Evolutionary conservation across 2,888 invertebrate genomes (phyloP).

Genomic region (Nomada ferruginata): DNA sequence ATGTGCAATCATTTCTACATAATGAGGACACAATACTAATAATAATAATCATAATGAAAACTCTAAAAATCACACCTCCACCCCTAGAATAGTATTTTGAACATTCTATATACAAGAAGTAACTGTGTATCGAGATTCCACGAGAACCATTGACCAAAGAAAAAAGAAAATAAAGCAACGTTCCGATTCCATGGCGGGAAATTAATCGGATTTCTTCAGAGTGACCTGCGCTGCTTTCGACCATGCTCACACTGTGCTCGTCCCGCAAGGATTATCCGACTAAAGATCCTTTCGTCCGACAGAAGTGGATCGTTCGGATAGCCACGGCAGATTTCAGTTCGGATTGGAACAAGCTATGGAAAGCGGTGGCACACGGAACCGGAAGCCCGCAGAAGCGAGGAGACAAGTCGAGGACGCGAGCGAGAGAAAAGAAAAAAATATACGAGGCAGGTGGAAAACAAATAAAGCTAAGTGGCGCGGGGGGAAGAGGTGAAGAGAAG

Average conservation of each 20-base stretch:
- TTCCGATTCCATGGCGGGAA: conserved; percentile 20
- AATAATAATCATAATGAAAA: too few relatives aligned
- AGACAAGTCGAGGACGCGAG: not conserved
- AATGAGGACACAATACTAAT: too few relatives aligned
- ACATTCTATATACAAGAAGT: too few relatives aligned
- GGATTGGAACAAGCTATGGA: conserved; percentile 19
- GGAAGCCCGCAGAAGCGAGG: conserved; percentile 6
- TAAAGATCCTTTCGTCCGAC: conserved; percentile 52
- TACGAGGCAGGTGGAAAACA: conserved; percentile 52
- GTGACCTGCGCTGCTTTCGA: conserved; percentile 47
- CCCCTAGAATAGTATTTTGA: too few relatives aligned
- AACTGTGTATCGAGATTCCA: not conserved
- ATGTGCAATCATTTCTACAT: too few relatives aligned
- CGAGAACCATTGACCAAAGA: not conserved
- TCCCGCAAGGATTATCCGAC: conserved; percentile 64
- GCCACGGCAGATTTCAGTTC: conserved; percentile 20
- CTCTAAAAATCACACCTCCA: too few relatives aligned
- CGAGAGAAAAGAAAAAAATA: conserved; percentile 1
- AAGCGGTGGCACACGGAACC: conserved; percentile 22
- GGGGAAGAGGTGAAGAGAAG: conserved; percentile 12
- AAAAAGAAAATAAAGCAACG: conserved; percentile 9
- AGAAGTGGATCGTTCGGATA: conserved; percentile 7
- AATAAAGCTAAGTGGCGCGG: conserved; percentile 62
- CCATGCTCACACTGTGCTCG: conserved; percentile 58
- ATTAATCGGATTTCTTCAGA: conserved; percentile 50